Evolutionary conservation across 1,140 invertebrate species (phyloP), one percentile per base, ranked within the genome.

Genomic region (Cecropterus lyciades): DNA sequence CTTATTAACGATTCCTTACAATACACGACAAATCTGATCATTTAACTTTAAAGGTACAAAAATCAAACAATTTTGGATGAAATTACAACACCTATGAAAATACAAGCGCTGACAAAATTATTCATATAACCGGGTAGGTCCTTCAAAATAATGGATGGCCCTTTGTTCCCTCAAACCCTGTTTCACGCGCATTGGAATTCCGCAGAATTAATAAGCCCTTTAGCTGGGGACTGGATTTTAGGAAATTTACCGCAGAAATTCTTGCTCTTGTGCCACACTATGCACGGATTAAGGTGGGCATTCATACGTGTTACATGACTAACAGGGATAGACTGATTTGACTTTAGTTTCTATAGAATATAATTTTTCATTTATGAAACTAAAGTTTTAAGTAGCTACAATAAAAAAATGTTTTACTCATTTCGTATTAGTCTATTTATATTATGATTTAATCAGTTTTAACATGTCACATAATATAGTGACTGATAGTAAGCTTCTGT

Each of bases 131-230:
- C 67, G 67, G 71, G 49, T 65, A 20, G 70, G 48, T 51, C 69
- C 72, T 71, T 75, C 57, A 77, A 81, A 81, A 77, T 81, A 76
- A 79, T 77, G 74, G 74, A 76, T 73, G 66, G 64, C 55, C 75
- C 73, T 80, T 77, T 78, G 69, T 79, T 79, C 83, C 79, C 72
- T 82, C 57, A 57, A 73, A 72, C 72, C 66, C 56, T 62, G 59
- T 56, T 70, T 75, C 69, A 73, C 65, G 75, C 75, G 69, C 80
- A 76, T 77, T 67, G 73, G 71, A 75, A 83, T 84, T 78, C 76
- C 70, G 57, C 45, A 64, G 76, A 79, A 84, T 83, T 83, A 83
- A 81, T 84, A 82, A 84, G 79, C 82, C 78, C 74, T 79, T 74
- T 70, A 71, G 67, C 65, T 68, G 51, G 69, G n/a, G 52, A 51